Conservation (phyloP, 2,797 vertebrate genomes). For the Crax fasciolata region DNA sequence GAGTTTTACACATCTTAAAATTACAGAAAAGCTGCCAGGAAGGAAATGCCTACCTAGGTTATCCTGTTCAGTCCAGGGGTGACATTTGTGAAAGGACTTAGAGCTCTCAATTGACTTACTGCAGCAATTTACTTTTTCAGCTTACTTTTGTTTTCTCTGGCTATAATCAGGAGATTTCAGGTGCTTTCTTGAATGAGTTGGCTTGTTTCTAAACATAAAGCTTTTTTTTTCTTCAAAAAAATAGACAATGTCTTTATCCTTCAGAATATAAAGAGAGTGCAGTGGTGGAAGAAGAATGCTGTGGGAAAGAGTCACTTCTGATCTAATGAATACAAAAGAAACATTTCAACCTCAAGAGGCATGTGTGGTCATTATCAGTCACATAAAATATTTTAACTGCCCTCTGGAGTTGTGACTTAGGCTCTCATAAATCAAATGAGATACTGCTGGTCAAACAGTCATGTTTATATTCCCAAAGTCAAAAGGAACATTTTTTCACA, state of each 20-base stretch:
- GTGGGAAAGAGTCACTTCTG: neutral
- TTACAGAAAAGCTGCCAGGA: neutral
- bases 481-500: constrained; percentile 23
- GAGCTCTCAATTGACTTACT: neutral
- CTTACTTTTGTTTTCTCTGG: neutral
- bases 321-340: constrained; percentile 59
- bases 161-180: neutral
- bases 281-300: neutral
- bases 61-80: neutral
- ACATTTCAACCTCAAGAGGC: constrained; percentile 8
- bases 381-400: constrained; percentile 50
- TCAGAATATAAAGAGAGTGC: neutral
- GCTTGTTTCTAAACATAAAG: neutral
- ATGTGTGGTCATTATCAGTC: constrained; percentile 45
- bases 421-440: constrained; percentile 49
- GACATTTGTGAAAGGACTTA: neutral
- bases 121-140: neutral
- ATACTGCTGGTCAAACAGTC: constrained; percentile 7
- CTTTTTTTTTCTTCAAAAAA: neutral
- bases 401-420: constrained; percentile 41
- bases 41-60: neutral
- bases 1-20: neutral
- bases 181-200: neutral
- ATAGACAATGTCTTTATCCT: neutral
- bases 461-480: constrained; percentile 15